Conservation (phyloP, 2,888 invertebrate genomes). For the Tenthredo scrophulariae region DNA sequence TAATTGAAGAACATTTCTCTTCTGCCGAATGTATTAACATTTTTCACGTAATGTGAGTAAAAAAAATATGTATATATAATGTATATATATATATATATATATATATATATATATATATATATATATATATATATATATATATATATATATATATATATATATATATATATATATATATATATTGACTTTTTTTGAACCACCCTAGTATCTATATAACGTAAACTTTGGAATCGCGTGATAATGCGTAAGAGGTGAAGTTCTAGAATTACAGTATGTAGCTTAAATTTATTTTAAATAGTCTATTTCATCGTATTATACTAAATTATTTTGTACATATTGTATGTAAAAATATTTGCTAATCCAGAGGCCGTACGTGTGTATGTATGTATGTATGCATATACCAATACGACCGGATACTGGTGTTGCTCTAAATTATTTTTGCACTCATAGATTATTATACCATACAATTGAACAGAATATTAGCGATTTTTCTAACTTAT, state of each 20-base stretch:
- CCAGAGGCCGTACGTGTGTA: slow-evolving; percentile 43
- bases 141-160: too few species aligned
- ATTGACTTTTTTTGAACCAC: too few species aligned
- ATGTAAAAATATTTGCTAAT: slow-evolving; percentile 75
- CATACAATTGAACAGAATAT: slow-evolving; percentile 44
- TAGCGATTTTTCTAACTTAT: slow-evolving; percentile 22
- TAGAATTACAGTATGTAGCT: slow-evolving; percentile 60
- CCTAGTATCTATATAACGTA: slow-evolving; percentile 14
- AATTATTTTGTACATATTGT: slow-evolving; percentile 73
- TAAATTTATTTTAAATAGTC: slow-evolving; percentile 71
- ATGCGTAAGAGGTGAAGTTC: slow-evolving; percentile 41
- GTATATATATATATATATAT: too few species aligned
- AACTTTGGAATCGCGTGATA: slow-evolving; percentile 47
- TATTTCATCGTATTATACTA: slow-evolving; percentile 60
- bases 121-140: too few species aligned
- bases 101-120: too few species aligned
- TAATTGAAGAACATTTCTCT: too few species aligned
- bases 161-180: too few species aligned
- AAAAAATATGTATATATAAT: too few species aligned
- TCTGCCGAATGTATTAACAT: too few species aligned
- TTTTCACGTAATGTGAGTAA: too few species aligned
- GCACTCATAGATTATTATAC: slow-evolving; percentile 36
- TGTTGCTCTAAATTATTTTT: slow-evolving; percentile 49
- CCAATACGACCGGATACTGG: slow-evolving; percentile 1
- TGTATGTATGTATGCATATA: neutral